Percentiles rank a stretch among this genome's conserved stretches.
Evolutionary conservation across 2,113 vertebrate genomes (phyloP).

Genomic region (Xerus inauris): DNA sequence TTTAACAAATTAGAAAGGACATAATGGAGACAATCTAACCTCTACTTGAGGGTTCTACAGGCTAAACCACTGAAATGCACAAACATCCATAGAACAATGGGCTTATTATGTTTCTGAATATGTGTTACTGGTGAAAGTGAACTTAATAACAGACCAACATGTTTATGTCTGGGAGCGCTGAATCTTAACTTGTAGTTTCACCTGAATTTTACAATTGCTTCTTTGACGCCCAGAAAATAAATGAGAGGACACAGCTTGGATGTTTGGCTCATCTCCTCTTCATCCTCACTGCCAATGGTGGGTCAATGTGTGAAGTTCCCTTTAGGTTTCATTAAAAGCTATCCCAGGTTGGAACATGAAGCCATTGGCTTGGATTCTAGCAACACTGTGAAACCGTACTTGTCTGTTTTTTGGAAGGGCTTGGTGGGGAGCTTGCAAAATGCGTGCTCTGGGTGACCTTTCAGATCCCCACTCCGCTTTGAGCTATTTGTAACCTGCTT

Average conservation of each 20-base stretch:
- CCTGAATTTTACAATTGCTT: constrained; percentile 45
- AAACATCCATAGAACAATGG: not conserved
- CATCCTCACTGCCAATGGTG: not conserved
- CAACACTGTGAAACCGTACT: not conserved
- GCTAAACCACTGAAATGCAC: not conserved
- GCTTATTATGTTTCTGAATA: not conserved
- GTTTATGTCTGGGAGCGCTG: not conserved
- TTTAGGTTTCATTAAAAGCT: not conserved
- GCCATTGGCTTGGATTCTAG: not conserved
- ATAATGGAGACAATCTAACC: not conserved
- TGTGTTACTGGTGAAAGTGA: not conserved
- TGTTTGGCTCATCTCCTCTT: not conserved
- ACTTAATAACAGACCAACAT: not conserved
- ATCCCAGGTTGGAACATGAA: not conserved
- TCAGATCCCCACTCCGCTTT: constrained; percentile 15
- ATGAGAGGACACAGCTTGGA: not conserved
- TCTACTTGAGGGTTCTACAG: not conserved
- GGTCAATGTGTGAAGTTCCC: not conserved
- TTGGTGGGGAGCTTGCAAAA: constrained; percentile 29
- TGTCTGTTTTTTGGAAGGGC: constrained; percentile 25
- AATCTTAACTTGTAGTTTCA: not conserved
- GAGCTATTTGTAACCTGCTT: constrained; percentile 40
- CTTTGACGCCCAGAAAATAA: constrained; percentile 20
- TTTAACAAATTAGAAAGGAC: not conserved
- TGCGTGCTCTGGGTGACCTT: constrained; percentile 64